Percentiles rank a stretch among this genome's conserved stretches.
Evolutionary conservation across 1,140 invertebrate species (phyloP).

Genomic region (Vanessa atalanta): DNA sequence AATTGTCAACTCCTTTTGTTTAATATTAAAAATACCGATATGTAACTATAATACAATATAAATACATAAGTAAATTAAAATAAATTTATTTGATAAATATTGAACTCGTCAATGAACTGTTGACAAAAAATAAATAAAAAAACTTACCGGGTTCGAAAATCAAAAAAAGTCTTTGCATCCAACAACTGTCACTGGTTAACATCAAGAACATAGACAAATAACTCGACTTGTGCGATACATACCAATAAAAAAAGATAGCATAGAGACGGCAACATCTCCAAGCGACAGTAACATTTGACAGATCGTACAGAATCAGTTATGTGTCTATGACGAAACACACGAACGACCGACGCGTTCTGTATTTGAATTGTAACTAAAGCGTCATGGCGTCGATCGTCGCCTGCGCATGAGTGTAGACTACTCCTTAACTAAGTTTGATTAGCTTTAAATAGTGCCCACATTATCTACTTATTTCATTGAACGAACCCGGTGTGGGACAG

Average conservation of each 20-base stretch:
- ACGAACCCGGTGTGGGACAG: constrained; percentile 50
- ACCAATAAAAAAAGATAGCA: constrained; percentile 8
- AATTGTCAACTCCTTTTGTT: not conserved
- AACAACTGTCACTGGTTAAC: constrained; percentile 66
- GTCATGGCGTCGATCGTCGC: constrained; percentile 56
- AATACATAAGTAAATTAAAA: not conserved
- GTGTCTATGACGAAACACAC: constrained; percentile 12
- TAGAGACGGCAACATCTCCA: constrained; percentile 14
- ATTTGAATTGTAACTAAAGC: constrained; percentile 63
- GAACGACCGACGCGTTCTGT: constrained; percentile 60
- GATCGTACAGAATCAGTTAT: constrained; percentile 15
- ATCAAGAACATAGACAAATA: constrained; percentile 49
- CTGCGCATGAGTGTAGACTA: constrained; percentile 60
- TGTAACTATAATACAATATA: not conserved
- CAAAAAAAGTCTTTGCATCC: constrained; percentile 45
- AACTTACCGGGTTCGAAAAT: constrained; percentile 51
- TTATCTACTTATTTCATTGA: constrained; percentile 77
- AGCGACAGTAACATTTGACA: constrained; percentile 13
- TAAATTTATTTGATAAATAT: not conserved
- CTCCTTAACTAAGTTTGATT: constrained; percentile 76
- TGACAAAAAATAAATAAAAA: constrained; percentile 25
- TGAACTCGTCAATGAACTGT: not conserved
- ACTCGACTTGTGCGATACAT: constrained; percentile 18
- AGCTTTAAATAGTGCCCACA: constrained; percentile 78
- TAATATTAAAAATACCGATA: not conserved